These are phyloP conservation scores for Chloroclystis v-ata DNA, from an alignment of 2,888 invertebrate genomes.

Conservation along the genomic window DNA sequence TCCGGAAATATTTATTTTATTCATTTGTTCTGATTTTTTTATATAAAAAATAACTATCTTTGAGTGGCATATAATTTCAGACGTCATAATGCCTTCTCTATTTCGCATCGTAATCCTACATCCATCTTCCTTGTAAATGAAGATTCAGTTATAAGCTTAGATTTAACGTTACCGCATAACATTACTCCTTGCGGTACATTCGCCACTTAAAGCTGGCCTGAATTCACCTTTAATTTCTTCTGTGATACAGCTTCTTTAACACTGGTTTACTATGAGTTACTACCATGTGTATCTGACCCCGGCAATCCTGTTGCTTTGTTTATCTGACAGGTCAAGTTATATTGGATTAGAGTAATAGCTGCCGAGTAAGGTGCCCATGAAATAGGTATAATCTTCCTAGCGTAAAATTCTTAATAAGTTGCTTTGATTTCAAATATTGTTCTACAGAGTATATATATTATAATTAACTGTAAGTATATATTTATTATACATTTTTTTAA, in stretches of 20 bases:
- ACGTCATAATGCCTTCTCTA: conserved; percentile 32
- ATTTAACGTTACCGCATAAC: conserved; percentile 56
- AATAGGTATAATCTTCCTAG: too few species aligned
- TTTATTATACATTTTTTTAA: too few species aligned
- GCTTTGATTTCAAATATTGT: too few species aligned
- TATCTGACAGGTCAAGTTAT: conserved; percentile 40
- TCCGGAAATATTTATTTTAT: too few species aligned
- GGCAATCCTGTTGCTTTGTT: conserved; percentile 38
- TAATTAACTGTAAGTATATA: too few species aligned
- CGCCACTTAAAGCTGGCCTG: conserved; percentile 44
- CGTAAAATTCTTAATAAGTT: too few species aligned
- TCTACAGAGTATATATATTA: too few species aligned
- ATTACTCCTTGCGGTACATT: conserved; percentile 56
- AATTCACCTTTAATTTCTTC: conserved; percentile 30
- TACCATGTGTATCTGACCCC: conserved; percentile 47
- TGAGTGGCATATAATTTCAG: too few species aligned
- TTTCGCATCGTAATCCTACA: conserved; percentile 31
- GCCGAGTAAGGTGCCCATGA: too few species aligned
- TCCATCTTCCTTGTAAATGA: conserved; percentile 43
- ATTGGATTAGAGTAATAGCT: conserved; percentile 39
- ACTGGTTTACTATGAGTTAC: conserved; percentile 40
- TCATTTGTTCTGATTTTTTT: too few species aligned
- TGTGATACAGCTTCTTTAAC: conserved; percentile 35
- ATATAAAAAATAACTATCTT: too few species aligned
- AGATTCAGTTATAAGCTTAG: conserved; percentile 60